A percentile compares a stretch with the other conserved stretches of the same genome.
Conservation (phyloP, 2,888 invertebrate species). For the Sarcophaga variegata region DNA sequence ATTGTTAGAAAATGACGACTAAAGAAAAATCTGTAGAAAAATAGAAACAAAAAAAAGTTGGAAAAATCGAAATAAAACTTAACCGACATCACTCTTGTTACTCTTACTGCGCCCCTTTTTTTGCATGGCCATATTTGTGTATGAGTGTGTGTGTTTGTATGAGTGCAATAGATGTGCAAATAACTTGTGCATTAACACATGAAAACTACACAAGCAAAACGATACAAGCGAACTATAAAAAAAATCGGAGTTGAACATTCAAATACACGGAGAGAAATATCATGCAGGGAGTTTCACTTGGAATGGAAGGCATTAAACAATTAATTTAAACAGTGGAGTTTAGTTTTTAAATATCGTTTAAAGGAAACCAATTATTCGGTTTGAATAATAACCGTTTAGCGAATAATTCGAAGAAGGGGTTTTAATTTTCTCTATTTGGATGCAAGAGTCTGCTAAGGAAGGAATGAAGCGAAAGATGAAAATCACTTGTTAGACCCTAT, state of each 20-base stretch:
- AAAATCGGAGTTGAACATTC: slow-evolving; percentile 32
- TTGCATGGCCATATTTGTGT: background rate
- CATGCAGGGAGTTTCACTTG: too few species aligned
- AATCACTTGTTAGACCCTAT: too few species aligned
- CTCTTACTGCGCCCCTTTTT: slow-evolving; percentile 61
- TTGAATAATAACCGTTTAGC: too few species aligned
- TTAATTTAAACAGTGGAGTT: too few species aligned
- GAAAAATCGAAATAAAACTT: slow-evolving; percentile 26
- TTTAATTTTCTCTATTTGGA: too few species aligned
- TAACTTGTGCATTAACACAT: slow-evolving; percentile 61
- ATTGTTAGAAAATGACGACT: background rate
- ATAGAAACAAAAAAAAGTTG: background rate
- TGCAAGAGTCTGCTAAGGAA: too few species aligned
- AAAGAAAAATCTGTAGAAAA: background rate
- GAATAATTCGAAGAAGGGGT: too few species aligned
- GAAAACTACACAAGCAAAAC: slow-evolving; percentile 30
- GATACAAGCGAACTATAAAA: background rate
- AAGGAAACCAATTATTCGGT: too few species aligned
- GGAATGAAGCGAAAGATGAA: too few species aligned
- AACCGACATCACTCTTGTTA: slow-evolving; percentile 57
- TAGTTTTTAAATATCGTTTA: too few species aligned
- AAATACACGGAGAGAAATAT: slow-evolving; percentile 23
- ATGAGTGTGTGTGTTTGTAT: slow-evolving; percentile 15
- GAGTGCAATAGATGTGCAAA: slow-evolving; percentile 64
- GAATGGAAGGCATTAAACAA: too few species aligned